Evolutionary conservation across 2,113 vertebrate species (phyloP).

Genomic region (Salvelinus alpinus): DNA sequence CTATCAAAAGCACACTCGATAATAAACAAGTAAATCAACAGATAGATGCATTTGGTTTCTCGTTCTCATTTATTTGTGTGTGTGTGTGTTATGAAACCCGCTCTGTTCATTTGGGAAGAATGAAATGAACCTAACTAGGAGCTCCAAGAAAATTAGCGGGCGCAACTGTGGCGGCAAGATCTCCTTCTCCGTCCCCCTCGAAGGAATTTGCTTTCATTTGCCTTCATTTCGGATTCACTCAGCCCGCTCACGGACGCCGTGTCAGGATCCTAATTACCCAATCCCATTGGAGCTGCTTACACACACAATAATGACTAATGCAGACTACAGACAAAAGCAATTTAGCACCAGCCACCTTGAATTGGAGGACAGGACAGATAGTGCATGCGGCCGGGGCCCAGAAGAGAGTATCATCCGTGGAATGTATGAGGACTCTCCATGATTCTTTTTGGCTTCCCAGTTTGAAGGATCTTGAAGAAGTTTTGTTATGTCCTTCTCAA

Average conservation of each 20-base stretch:
- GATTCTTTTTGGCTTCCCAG: slow-evolving; percentile 40
- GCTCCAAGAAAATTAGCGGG: slow-evolving; percentile 55
- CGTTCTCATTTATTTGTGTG: slow-evolving; percentile 53
- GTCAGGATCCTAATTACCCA: slow-evolving; percentile 65
- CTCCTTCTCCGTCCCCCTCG: slow-evolving; percentile 35
- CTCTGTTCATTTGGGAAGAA: slow-evolving; percentile 57
- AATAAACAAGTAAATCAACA: slow-evolving; percentile 70
- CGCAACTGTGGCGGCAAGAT: slow-evolving; percentile 33
- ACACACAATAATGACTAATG: slow-evolving; percentile 60
- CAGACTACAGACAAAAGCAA: slow-evolving; percentile 60
- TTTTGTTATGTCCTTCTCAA: background rate
- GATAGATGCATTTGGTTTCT: slow-evolving; percentile 70
- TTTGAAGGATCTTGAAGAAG: slow-evolving; percentile 47
- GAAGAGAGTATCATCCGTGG: background rate
- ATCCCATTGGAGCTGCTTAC: slow-evolving; percentile 51
- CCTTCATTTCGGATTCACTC: slow-evolving; percentile 56
- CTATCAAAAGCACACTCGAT: slow-evolving; percentile 66
- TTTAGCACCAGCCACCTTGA: slow-evolving; percentile 61
- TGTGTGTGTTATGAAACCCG: background rate
- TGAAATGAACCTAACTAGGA: slow-evolving; percentile 62
- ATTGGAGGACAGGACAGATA: slow-evolving; percentile 46
- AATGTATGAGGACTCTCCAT: background rate
- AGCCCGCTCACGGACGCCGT: slow-evolving; percentile 48
- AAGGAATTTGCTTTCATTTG: slow-evolving; percentile 62
- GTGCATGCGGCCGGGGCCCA: background rate